phyloP scores from a whole-genome alignment of 37 sponge, comb jelly and placozoan species.

The Lycopodina hypogea region DNA sequence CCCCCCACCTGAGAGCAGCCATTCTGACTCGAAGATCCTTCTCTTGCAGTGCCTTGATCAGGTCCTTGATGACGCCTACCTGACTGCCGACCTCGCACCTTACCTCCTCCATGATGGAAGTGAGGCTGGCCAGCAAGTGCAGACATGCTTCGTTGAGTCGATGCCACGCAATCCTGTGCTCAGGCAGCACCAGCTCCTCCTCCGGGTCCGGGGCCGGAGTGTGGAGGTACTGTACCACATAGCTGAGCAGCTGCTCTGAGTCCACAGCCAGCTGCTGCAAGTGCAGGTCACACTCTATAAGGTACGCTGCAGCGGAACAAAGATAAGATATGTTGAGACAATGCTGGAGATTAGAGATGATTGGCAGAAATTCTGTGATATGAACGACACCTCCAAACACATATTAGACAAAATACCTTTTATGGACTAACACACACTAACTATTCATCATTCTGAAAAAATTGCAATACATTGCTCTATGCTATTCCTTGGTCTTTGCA shows the following conservation, averaged over 20 bases:
- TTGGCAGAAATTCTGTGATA: too few species aligned
- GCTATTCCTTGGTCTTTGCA: too few species aligned
- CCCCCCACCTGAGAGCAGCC: constrained; percentile 20
- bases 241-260: constrained; percentile 35
- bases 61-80: neutral
- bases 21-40: constrained; percentile 13
- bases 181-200: neutral
- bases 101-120: constrained; percentile 23
- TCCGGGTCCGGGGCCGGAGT: neutral
- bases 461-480: too few species aligned
- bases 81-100: constrained; percentile 13
- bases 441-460: too few species aligned
- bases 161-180: neutral
- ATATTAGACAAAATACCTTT: too few species aligned
- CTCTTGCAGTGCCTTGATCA: neutral
- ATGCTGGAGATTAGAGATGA: too few species aligned
- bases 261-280: constrained; percentile 40
- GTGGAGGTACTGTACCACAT: constrained; percentile 24
- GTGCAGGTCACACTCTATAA: neutral
- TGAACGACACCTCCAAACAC: too few species aligned
- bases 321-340: neutral
- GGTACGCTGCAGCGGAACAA: constrained; percentile 23
- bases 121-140: constrained; percentile 19
- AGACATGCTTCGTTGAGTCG: neutral
- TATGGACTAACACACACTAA: too few species aligned